A percentile compares a stretch with the other conserved stretches of the same genome.
phyloP scores from a whole-genome alignment of 64 coral and sea anemone genomes.

The Montipora efflorescens region DNA sequence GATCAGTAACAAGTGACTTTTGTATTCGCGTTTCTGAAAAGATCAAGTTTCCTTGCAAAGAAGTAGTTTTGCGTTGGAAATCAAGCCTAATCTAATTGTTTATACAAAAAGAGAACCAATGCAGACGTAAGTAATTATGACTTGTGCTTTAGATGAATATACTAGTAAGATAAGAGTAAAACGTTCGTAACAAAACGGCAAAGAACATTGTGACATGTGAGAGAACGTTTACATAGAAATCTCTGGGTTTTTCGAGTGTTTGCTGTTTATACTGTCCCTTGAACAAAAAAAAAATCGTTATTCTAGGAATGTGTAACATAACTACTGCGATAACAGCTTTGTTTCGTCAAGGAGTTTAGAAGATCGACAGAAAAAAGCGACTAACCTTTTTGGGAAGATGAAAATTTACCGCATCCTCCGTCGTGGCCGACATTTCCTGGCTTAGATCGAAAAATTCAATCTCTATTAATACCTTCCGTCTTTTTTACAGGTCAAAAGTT shows the following conservation, averaged over 20 bases:
- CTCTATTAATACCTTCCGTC: background rate
- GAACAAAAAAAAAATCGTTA: background rate
- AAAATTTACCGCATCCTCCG: constrained; percentile 9
- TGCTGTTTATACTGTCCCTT: background rate
- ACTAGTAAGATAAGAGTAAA: too few relatives aligned
- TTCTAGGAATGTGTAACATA: background rate
- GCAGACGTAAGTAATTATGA: too few relatives aligned
- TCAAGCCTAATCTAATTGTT: too few relatives aligned
- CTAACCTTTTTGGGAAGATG: constrained; percentile 51
- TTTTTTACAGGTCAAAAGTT: constrained; percentile 33
- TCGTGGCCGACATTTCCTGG: background rate
- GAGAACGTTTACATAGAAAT: too few relatives aligned
- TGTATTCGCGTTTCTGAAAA: too few relatives aligned
- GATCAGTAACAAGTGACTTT: too few relatives aligned
- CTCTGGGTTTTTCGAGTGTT: too few relatives aligned
- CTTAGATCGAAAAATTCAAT: constrained; percentile 19
- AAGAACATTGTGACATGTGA: too few relatives aligned
- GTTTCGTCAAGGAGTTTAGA: background rate
- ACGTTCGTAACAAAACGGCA: background rate
- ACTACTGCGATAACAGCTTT: background rate
- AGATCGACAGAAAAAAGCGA: background rate
- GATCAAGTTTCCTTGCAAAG: too few relatives aligned
- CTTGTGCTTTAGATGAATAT: too few relatives aligned
- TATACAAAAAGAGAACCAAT: too few relatives aligned
- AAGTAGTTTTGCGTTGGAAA: too few relatives aligned